phyloP scores from a whole-genome alignment of 2,888 invertebrate genomes.

The Ramazzottius varieornatus region DNA sequence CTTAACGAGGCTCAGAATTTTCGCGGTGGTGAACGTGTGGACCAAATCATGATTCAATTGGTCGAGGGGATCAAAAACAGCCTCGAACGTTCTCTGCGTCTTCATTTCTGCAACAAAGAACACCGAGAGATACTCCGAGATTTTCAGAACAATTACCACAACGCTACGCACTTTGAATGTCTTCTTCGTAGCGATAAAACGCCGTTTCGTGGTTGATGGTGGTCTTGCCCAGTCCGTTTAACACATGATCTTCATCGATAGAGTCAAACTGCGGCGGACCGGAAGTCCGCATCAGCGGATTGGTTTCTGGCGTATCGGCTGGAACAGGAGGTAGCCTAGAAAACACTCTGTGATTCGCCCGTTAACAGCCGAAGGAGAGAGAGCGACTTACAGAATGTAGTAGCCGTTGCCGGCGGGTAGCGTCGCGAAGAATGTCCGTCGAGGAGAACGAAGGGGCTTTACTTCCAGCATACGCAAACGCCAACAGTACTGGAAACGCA shows the following conservation, averaged over 20 bases:
- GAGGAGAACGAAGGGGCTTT: not conserved
- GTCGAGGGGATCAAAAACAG: constrained; percentile 13
- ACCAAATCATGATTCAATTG: not conserved
- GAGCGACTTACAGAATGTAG: not conserved
- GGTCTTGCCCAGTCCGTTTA: not conserved
- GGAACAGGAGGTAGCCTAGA: constrained; percentile 30
- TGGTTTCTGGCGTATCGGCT: constrained; percentile 44
- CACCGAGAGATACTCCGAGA: not conserved
- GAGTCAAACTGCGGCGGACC: constrained; percentile 53
- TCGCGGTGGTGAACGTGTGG: not conserved
- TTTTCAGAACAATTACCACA: no score
- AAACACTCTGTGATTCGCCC: constrained; percentile 7
- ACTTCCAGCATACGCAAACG: not conserved
- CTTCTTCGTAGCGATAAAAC: not conserved
- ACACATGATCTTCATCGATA: constrained; percentile 39
- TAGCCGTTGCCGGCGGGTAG: not conserved
- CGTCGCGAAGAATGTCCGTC: not conserved
- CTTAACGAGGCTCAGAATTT: not conserved
- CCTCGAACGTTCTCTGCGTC: constrained; percentile 14
- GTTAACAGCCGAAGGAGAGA: not conserved
- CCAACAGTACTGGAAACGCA: not conserved
- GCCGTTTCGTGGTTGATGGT: not conserved
- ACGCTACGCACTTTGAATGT: not conserved
- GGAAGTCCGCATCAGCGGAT: constrained; percentile 40
- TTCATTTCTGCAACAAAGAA: constrained; percentile 12